Evolutionary conservation across 2,113 vertebrate species (phyloP), one percentile per base, ranked within the genome.

Genomic region (Forbesichthys papilliferus): DNA sequence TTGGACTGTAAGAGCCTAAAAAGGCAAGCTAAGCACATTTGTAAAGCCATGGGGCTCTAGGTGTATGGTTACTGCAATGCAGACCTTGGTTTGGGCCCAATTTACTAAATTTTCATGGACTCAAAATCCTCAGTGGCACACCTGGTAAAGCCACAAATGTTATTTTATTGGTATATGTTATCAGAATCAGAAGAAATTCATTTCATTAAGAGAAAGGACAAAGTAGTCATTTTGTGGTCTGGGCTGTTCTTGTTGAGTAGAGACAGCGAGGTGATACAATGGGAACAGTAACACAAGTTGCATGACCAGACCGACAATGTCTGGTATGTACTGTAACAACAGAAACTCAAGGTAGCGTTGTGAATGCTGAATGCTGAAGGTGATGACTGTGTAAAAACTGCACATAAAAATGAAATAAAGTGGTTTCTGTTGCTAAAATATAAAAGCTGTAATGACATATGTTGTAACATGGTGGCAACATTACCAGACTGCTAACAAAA

Each of bases 101-200:
- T 42, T 42, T 42, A 8, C 36, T 42, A 42, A 4, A 5, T 42
- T 42, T 42, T 42, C 36, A 42, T 42, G 36, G 36, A 42, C 36
- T 8, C 36, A 42, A 42, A 42, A 42, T 42, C 36, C 36, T 42
- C 7, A 42, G 36, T 8, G 4, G 36, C 36, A 42, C 36, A 42
- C 36, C 36, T 42, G 36, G 65, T 16, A 67, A 57, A 67, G 13
- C 53, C 65, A 46, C 64, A 9, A 47, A 52, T 66, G 36, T 20
- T 46, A 11, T 48, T 13, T 11, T 47, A 54, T 54, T 6, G 11
- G 16, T 56, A 51, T 56, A n/a, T 56, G 27, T 12, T 20, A 14
- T n/a, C 9, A 16, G 54, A 18, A 11, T n/a, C 13, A n/a, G 34
- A n/a, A 4, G 27, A 27, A 27, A 27, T 27, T 27, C 1, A 27